Conservation (phyloP, 2,797 vertebrate genomes). For the Micropoecilia bifurca region DNA sequence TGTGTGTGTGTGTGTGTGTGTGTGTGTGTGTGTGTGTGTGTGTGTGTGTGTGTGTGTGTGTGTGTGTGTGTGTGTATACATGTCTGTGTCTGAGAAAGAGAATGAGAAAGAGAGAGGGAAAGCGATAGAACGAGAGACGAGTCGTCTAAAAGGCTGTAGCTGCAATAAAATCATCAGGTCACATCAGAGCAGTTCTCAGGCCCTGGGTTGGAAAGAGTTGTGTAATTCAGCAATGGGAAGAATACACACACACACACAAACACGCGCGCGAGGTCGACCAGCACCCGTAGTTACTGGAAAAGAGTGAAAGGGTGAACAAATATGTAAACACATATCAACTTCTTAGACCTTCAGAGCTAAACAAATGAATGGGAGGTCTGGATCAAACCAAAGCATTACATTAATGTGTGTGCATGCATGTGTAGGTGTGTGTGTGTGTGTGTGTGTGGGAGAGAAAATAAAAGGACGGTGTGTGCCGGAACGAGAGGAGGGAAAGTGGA, state of each 20-base stretch:
- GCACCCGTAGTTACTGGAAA: slow-evolving; percentile 74
- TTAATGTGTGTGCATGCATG: slow-evolving; percentile 48
- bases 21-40: slow-evolving; percentile 16
- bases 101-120: slow-evolving; percentile 22
- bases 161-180: slow-evolving; percentile 82
- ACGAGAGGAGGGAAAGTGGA: slow-evolving; percentile 14
- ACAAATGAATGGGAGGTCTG: slow-evolving; percentile 82
- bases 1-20: slow-evolving; percentile 15
- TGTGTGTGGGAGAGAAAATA: slow-evolving; percentile 63
- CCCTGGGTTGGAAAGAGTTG: slow-evolving; percentile 79
- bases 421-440: slow-evolving; percentile 46
- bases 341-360: slow-evolving; percentile 78
- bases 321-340: slow-evolving; percentile 80
- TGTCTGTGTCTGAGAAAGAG: slow-evolving; percentile 15
- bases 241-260: slow-evolving; percentile 33
- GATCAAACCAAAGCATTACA: slow-evolving; percentile 69
- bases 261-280: slow-evolving; percentile 44
- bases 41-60: neutral
- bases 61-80: slow-evolving; percentile 10
- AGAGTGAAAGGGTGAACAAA: slow-evolving; percentile 78
- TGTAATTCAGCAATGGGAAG: slow-evolving; percentile 73
- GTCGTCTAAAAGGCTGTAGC: slow-evolving; percentile 70
- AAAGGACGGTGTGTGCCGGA: slow-evolving; percentile 37
- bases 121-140: slow-evolving; percentile 20
- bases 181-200: slow-evolving; percentile 80